Evolutionary conservation across 2,888 invertebrate genomes (phyloP), one percentile per base, ranked within the genome.

Genomic region (Pandemis cinnamomeana): DNA sequence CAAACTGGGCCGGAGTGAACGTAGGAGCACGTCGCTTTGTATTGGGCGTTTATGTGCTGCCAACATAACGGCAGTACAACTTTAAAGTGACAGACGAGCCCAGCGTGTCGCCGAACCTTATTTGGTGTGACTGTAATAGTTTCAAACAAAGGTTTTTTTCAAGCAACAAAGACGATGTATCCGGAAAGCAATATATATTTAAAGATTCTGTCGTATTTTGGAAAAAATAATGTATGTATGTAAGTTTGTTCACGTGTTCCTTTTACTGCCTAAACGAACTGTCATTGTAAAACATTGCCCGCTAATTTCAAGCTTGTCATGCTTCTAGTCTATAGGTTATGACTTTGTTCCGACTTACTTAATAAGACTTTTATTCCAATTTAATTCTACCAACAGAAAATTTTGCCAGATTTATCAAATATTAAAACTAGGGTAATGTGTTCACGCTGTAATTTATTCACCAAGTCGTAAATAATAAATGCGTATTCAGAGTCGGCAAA

Each of bases 391-490:
- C 4, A 6, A 27, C 8, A 58, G 13, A 36, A 41, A 3, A 60
- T 36, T 36, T 60, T 2, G 11, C 41, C 41, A 41, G 36, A 60
- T 41, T 60, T 36, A 48, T 48, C 46, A 10, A 48, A 58, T 58
- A 68, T 68, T 44, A 58, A 58, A 68, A 58, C 58, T 58, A 58
- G 27, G 27, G 27, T 51, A 55, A 55, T 55, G 15, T 55, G 20
- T 20, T 20, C 20, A 61, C 7, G 48, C 11, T 15, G 61, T 51
- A 48, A 61, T 69, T 51, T 41, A 51, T 69, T 20, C 41, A 51
- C 41, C 10, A 11, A n/a, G 60, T n/a, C 11, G 20, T 69, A 69
- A 61, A 62, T 69, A 62, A 62, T 51, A 70, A 51, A 62, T 53
- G 42, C 62, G 42, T 62, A 62, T 13, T 46, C 58, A 46, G 46